A percentile compares a stretch with the other conserved stretches of the same genome.
Evolutionary conservation across 2,797 vertebrate genomes (phyloP).

Genomic region (Enteromius thamalakanensis): DNA sequence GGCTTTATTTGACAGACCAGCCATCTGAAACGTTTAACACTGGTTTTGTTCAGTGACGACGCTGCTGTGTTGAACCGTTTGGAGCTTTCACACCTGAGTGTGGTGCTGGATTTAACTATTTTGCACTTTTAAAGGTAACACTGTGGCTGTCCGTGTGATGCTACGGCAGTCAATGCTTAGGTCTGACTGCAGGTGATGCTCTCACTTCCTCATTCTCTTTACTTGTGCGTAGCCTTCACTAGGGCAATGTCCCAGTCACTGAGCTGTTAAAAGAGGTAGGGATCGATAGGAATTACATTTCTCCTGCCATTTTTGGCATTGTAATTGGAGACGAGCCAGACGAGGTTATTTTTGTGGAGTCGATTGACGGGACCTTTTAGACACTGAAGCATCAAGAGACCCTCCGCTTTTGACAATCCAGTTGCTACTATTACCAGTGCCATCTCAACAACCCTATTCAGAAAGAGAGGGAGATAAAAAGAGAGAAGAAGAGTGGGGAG

Average conservation of each 20-base stretch:
- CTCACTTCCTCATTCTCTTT: slow-evolving; percentile 9
- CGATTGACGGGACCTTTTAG: slow-evolving; percentile 53
- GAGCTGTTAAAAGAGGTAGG: slow-evolving; percentile 59
- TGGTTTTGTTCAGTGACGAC: slow-evolving; percentile 33
- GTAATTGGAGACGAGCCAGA: slow-evolving; percentile 55
- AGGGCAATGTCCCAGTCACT: slow-evolving; percentile 48
- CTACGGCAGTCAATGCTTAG: neutral
- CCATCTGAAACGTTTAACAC: slow-evolving; percentile 51
- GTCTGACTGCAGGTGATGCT: slow-evolving; percentile 6
- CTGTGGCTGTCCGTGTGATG: slow-evolving; percentile 1
- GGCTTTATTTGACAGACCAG: slow-evolving; percentile 47
- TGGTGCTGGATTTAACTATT: slow-evolving; percentile 43
- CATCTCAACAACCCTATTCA: slow-evolving; percentile 31
- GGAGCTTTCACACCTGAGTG: slow-evolving; percentile 53
- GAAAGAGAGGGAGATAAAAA: slow-evolving; percentile 21
- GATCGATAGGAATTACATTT: slow-evolving; percentile 67
- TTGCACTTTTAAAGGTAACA: slow-evolving; percentile 28
- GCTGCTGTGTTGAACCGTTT: slow-evolving; percentile 17
- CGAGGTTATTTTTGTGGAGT: slow-evolving; percentile 47
- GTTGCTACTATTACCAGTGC: slow-evolving; percentile 14
- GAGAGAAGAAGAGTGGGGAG: slow-evolving; percentile 1
- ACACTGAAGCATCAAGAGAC: slow-evolving; percentile 28
- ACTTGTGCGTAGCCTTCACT: slow-evolving; percentile 43
- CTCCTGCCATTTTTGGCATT: slow-evolving; percentile 52
- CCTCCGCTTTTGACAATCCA: slow-evolving; percentile 14